A percentile compares a stretch with the other conserved stretches of the same genome.
phyloP scores from a whole-genome alignment of 2,888 invertebrate species.

The Pyrgus malvae region DNA sequence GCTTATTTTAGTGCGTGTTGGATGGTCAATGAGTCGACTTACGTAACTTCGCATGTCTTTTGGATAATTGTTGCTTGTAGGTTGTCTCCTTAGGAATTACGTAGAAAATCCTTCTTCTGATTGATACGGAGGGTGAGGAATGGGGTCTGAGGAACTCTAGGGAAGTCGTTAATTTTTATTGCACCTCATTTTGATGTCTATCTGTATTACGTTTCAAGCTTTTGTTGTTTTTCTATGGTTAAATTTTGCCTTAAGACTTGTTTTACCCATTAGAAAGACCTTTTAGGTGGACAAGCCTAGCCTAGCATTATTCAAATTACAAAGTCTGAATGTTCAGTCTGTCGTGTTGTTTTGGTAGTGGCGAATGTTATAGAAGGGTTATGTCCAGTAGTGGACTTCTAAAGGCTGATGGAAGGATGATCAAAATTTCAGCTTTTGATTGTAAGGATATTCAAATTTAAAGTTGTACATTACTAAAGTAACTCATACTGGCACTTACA shows the following conservation, averaged over 20 bases:
- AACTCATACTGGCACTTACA: too few relatives aligned
- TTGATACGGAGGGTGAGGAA: constrained; percentile 59
- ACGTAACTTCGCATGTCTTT: constrained; percentile 51
- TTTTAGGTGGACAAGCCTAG: too few relatives aligned
- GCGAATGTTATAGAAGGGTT: too few relatives aligned
- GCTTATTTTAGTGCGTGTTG: constrained; percentile 41
- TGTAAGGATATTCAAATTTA: too few relatives aligned
- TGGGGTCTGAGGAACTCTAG: constrained; percentile 36
- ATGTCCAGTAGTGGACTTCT: too few relatives aligned
- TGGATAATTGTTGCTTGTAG: constrained; percentile 78
- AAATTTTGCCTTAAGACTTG: background rate
- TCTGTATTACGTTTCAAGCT: background rate
- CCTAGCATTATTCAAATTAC: too few relatives aligned
- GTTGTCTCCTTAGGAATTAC: constrained; percentile 76
- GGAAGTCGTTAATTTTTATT: constrained; percentile 64
- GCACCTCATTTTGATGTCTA: constrained; percentile 46
- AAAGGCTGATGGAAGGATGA: too few relatives aligned
- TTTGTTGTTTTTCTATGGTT: background rate
- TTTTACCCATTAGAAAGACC: too few relatives aligned
- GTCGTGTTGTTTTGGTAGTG: too few relatives aligned
- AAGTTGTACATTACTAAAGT: too few relatives aligned
- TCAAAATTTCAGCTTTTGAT: too few relatives aligned
- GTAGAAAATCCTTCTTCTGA: constrained; percentile 75
- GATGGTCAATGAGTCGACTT: constrained; percentile 34
- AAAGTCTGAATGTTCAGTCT: too few relatives aligned